Evolutionary conservation across 2,113 vertebrate genomes (phyloP).

Genomic region (Irena cyanogastra): DNA sequence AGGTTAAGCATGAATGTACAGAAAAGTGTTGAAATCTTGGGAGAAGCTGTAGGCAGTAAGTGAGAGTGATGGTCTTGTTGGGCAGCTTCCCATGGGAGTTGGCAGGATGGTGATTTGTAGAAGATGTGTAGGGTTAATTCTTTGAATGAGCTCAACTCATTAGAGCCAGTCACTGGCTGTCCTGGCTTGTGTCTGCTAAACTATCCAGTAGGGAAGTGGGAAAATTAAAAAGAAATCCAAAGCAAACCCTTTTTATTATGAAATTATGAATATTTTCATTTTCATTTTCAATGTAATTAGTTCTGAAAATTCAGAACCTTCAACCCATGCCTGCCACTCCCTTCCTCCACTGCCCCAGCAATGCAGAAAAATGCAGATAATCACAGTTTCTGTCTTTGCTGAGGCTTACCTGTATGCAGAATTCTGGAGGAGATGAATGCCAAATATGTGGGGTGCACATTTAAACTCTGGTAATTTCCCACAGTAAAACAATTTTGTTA

Average conservation of each 20-base stretch:
- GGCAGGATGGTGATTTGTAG: neutral
- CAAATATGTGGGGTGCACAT: neutral
- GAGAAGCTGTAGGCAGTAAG: neutral
- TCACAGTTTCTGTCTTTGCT: neutral
- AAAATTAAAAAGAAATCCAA: neutral
- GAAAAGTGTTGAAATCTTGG: slow-evolving; percentile 22
- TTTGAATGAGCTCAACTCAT: neutral
- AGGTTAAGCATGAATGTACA: neutral
- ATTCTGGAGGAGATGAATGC: neutral
- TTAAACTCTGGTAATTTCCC: neutral
- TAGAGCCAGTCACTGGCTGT: neutral
- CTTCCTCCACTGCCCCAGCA: neutral
- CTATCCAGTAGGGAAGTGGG: neutral
- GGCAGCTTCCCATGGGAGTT: neutral
- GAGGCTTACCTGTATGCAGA: neutral
- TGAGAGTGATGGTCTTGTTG: slow-evolving; percentile 25
- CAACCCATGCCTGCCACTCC: neutral
- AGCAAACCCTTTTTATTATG: neutral
- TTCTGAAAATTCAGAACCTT: neutral
- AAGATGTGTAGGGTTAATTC: neutral
- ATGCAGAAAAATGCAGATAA: neutral
- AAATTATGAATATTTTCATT: neutral
- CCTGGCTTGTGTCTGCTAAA: neutral
- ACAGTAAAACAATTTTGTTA: neutral
- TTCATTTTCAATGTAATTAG: neutral